Conservation (phyloP, 2,797 vertebrate genomes). For the Eurystomus glaucurus region DNA sequence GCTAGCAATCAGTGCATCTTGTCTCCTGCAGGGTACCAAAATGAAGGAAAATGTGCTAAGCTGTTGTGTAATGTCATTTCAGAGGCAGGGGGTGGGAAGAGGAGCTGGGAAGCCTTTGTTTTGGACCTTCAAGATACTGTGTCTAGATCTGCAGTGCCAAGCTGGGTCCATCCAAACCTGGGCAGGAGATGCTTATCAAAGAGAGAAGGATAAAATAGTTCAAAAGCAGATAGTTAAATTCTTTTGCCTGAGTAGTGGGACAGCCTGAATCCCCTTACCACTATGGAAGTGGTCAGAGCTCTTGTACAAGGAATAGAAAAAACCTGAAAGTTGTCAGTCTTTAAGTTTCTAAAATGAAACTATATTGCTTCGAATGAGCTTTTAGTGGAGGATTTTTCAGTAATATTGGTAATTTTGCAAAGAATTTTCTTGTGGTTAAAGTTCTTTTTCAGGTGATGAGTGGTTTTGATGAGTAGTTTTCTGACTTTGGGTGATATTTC, state of each 20-base stretch:
- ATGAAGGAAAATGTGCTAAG: background rate
- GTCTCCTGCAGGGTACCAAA: background rate
- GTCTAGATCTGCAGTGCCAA: background rate
- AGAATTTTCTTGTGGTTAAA: background rate
- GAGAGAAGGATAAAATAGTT: background rate
- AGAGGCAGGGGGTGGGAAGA: accelerated
- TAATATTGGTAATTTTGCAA: background rate
- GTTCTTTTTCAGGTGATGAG: background rate
- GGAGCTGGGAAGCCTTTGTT: background rate
- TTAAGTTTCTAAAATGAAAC: background rate
- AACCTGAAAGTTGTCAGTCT: background rate
- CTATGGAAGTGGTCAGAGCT: background rate
- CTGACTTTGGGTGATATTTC: background rate
- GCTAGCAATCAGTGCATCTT: background rate
- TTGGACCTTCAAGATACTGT: background rate
- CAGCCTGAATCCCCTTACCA: background rate
- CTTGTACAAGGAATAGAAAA: background rate
- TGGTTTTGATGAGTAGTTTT: conserved; percentile 14
- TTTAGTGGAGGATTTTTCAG: background rate
- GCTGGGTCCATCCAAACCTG: background rate
- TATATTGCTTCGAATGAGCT: background rate
- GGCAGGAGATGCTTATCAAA: background rate
- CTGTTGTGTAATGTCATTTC: background rate
- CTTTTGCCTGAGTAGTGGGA: background rate
- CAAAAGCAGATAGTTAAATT: background rate